Evolutionary conservation across 1,140 invertebrate genomes (phyloP), one percentile per base, ranked within the genome.

Genomic region (Polypedilum vanderplanki): DNA sequence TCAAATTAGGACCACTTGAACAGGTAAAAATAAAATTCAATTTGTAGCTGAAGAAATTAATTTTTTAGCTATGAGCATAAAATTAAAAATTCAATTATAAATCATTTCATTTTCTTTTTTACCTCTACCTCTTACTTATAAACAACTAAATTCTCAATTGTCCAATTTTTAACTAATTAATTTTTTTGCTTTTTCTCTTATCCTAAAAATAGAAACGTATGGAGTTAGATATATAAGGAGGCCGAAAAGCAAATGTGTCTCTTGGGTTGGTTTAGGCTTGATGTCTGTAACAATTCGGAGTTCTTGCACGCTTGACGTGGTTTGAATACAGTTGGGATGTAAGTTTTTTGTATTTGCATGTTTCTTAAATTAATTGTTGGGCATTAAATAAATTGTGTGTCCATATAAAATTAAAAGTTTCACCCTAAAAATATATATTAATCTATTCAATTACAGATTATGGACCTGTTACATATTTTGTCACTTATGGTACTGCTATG

Each of bases 381-480:
- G 0, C 46, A 57, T 57, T 46, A 46, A 33, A 46, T 46, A 4
- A 46, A 9, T 46, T 57, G n/a, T 33, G 24, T 33, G 24, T 33
- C 2, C 24, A 33, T 33, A 33, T 33, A 33, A 33, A 33, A 33
- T 33, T 33, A 33, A 57, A n/a, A n/a, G 4, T 57, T 57, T 57
- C 15, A 12, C 46, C 10, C 24, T 3, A 33, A 33, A 33, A 33
- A 5, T 5, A 33, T 5, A 33, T 33, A 3, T 57, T 57, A n/a
- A 15, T 57, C 46, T 15, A n/a, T 57, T 57, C 46, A 57, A n/a
- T 57, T 57, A 57, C n/a, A 57, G 46, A 99, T 99, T 80, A 99
- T 99, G 96, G 98, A 84, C 98, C 98, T 1, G 94, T 99, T 75
- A 99, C 98, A 3, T 99, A 99, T 84, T 99, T 99, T 83, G 95